phyloP scores from a whole-genome alignment of 1,140 invertebrate species.

The Anastrepha ludens region DNA sequence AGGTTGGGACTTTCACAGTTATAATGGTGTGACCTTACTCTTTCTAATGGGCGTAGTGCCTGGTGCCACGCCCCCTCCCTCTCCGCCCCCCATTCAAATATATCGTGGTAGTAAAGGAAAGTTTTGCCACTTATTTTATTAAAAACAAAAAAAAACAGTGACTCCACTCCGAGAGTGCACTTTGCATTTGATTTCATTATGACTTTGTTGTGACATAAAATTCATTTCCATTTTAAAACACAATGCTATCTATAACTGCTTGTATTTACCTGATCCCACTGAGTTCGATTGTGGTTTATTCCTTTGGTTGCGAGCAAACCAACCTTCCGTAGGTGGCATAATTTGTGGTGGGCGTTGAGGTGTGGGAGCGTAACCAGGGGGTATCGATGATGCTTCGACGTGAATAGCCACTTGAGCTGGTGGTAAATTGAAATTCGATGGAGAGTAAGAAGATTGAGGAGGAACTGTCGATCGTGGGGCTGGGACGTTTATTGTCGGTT shows the following conservation, averaged over 20 bases:
- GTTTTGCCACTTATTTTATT: too few relatives aligned
- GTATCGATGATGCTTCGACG: not conserved
- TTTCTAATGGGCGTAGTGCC: too few relatives aligned
- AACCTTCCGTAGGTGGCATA: conserved; percentile 6
- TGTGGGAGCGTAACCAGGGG: not conserved
- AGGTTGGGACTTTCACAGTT: too few relatives aligned
- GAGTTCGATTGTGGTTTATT: conserved; percentile 56
- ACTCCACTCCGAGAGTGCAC: too few relatives aligned
- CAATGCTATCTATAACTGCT: not conserved
- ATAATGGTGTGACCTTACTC: too few relatives aligned
- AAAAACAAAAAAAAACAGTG: too few relatives aligned
- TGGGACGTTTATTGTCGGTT: not conserved
- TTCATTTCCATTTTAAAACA: too few relatives aligned
- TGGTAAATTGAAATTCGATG: not conserved
- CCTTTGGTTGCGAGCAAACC: conserved; percentile 34
- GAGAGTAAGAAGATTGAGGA: not conserved
- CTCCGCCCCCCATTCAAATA: too few relatives aligned
- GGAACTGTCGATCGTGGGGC: not conserved
- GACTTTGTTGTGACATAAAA: too few relatives aligned
- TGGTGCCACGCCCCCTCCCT: too few relatives aligned
- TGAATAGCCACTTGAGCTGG: not conserved
- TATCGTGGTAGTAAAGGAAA: too few relatives aligned
- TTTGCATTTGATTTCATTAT: too few relatives aligned
- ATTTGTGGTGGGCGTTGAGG: not conserved
- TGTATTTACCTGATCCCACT: conserved; percentile 52